A percentile compares a stretch with the other conserved stretches of the same genome.
These are phyloP conservation scores for Drosophila lutescens DNA, from an alignment of 2,888 invertebrate genomes.

Conservation along the genomic window DNA sequence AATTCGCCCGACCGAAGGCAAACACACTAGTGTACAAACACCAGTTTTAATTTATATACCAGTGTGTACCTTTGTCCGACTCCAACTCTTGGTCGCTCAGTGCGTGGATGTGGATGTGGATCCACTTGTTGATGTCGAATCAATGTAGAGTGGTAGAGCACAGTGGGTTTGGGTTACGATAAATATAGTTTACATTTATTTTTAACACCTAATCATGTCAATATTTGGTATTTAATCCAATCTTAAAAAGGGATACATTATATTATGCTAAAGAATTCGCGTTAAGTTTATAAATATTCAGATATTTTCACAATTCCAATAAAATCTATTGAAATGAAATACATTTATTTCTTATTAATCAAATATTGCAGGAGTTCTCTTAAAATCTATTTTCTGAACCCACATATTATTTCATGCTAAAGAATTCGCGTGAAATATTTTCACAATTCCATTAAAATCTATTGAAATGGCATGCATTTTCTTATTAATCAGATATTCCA, in stretches of 20 bases:
- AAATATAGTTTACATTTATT: not conserved
- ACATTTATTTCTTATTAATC: no score
- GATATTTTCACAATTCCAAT: no score
- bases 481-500: no score
- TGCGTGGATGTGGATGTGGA: slow-evolving; percentile 40
- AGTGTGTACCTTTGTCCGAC: slow-evolving; percentile 28
- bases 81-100: slow-evolving; percentile 2
- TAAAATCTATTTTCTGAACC: not conserved
- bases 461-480: no score
- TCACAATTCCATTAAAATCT: no score
- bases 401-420: slow-evolving; percentile 6
- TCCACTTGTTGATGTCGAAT: slow-evolving; percentile 58
- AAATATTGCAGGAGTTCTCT: no score
- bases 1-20: slow-evolving; percentile 49
- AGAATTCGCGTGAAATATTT: no score
- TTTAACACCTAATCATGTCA: no score
- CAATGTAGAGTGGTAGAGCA: slow-evolving; percentile 12
- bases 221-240: not conserved
- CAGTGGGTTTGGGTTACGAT: not conserved
- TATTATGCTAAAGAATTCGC: no score
- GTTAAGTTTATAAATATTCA: no score
- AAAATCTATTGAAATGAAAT: no score
- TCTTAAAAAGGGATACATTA: no score
- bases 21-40: slow-evolving; percentile 45
- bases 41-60: slow-evolving; percentile 28